phyloP scores from a whole-genome alignment of 2,113 vertebrate genomes.

The Lepus europaeus region DNA sequence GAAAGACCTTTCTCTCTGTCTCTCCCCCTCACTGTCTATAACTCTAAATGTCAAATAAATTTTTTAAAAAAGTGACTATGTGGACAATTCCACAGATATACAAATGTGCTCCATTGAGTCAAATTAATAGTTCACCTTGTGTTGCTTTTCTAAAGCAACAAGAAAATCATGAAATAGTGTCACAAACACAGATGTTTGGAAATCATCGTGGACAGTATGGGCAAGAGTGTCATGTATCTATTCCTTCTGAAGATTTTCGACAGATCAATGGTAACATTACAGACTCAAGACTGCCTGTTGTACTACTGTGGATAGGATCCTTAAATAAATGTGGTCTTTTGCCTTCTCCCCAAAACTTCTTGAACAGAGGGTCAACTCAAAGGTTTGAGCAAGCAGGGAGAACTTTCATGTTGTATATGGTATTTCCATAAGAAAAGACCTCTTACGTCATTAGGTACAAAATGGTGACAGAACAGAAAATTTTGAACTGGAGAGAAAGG shows the following conservation, averaged over 20 bases:
- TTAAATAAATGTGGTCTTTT: neutral
- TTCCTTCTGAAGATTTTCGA: neutral
- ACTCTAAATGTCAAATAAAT: too few species aligned
- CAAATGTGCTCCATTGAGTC: slow-evolving; percentile 64
- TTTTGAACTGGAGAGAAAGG: rapidly evolving
- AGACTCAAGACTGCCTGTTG: neutral
- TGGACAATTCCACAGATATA: slow-evolving; percentile 59
- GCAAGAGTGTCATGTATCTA: neutral
- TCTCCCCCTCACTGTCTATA: too few species aligned
- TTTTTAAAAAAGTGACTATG: neutral
- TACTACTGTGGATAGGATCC: neutral
- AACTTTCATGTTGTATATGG: neutral
- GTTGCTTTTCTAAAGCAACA: slow-evolving; percentile 77
- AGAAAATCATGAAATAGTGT: slow-evolving; percentile 44
- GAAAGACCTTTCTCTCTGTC: too few species aligned
- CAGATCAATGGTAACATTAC: slow-evolving; percentile 26
- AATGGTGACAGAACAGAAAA: neutral
- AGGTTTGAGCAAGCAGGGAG: neutral
- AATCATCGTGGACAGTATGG: neutral
- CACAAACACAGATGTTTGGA: slow-evolving; percentile 24
- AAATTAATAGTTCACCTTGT: slow-evolving; percentile 71
- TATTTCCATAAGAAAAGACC: slow-evolving; percentile 28
- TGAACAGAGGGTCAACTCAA: neutral
- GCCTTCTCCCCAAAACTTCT: neutral
- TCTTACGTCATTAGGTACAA: neutral